Evolutionary conservation across 2,888 invertebrate genomes (phyloP).

Genomic region (Amblyjoppa proteus): DNA sequence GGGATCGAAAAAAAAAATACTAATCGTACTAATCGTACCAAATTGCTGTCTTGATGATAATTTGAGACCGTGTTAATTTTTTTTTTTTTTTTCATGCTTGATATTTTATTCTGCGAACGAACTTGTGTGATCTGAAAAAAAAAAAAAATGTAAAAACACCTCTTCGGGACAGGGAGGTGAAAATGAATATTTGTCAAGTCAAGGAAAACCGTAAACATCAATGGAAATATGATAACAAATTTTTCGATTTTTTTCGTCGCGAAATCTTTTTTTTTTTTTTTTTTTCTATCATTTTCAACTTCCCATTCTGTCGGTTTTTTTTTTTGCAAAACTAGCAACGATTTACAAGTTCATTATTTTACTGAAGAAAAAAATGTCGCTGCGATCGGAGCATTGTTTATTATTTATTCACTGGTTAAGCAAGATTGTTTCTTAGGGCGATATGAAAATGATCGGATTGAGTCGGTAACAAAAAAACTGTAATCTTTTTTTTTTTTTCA

Average conservation of each 20-base stretch:
- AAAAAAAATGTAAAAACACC: conserved; percentile 5
- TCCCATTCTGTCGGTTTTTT: neutral
- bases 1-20: conserved; percentile 10
- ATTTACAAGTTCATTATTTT: neutral
- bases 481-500: neutral
- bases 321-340: neutral
- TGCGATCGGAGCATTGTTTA: neutral
- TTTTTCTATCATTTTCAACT: neutral
- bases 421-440: neutral
- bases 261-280: neutral
- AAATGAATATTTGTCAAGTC: neutral
- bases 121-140: neutral
- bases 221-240: neutral
- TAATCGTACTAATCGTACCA: conserved; percentile 36
- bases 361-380: neutral
- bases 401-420: neutral
- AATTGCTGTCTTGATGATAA: conserved; percentile 32
- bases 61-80: conserved; percentile 22
- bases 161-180: neutral
- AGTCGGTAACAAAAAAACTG: too few relatives aligned
- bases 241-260: too few relatives aligned
- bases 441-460: neutral
- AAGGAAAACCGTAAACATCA: neutral
- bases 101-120: conserved; percentile 19
- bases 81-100: conserved; percentile 18